Evolutionary conservation across 2,113 vertebrate genomes (phyloP).

Genomic region (Varanus salvator): DNA sequence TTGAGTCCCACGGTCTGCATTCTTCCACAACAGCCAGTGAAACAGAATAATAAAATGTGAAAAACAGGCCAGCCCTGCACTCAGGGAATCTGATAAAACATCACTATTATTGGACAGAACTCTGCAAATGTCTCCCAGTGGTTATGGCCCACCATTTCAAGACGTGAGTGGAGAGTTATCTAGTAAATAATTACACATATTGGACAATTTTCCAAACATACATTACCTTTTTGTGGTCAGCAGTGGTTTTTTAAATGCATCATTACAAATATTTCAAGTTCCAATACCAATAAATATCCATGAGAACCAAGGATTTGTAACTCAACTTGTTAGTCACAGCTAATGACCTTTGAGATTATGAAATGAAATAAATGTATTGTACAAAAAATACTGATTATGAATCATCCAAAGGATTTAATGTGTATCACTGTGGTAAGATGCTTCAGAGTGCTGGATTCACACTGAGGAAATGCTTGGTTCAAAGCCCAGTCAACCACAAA

Average conservation of each 20-base stretch:
- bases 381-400: not conserved
- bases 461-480: not conserved
- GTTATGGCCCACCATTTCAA: conserved; percentile 49
- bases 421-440: not conserved
- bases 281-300: not conserved
- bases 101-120: conserved; percentile 31
- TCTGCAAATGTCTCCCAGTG: conserved; percentile 37
- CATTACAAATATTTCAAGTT: not conserved
- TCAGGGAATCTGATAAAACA: conserved; percentile 38
- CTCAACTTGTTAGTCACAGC: not conserved
- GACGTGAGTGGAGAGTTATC: conserved; percentile 52
- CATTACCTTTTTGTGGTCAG: not conserved
- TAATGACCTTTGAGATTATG: not conserved
- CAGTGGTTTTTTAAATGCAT: not conserved
- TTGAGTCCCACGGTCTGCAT: not conserved
- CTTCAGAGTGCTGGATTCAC: not conserved
- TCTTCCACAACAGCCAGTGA: conserved; percentile 9
- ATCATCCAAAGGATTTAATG: not conserved
- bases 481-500: too few relatives aligned
- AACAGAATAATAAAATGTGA: not conserved
- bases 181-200: conserved; percentile 44
- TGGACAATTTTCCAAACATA: not conserved
- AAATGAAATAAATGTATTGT: not conserved
- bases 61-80: conserved; percentile 12
- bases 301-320: not conserved